These are phyloP conservation scores for Brassicogethes aeneus DNA, from an alignment of 2,888 invertebrate genomes.

Conservation along the genomic window DNA sequence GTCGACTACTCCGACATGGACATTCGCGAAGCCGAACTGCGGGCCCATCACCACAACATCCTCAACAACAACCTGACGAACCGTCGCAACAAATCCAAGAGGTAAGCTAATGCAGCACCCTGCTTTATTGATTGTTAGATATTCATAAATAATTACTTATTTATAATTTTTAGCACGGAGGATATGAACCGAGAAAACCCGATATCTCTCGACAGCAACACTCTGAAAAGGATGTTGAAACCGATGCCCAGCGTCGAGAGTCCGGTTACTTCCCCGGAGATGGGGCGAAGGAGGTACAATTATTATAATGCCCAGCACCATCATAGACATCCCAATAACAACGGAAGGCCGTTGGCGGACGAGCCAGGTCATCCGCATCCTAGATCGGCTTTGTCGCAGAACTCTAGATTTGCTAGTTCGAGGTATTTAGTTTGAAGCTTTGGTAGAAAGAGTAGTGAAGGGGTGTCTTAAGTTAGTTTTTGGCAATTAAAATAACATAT, in stretches of 20 bases:
- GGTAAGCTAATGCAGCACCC: too few relatives aligned
- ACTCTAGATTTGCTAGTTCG: conserved; percentile 55
- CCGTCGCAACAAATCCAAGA: conserved; percentile 70
- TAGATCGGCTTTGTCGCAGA: conserved; percentile 52
- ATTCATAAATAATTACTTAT: too few relatives aligned
- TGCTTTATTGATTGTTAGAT: too few relatives aligned
- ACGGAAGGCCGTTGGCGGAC: conserved; percentile 42
- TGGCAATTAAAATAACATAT: too few relatives aligned
- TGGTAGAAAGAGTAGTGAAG: too few relatives aligned
- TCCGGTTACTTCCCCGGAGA: conserved; percentile 85
- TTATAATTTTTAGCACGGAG: too few relatives aligned
- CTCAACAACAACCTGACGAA: conserved; percentile 61
- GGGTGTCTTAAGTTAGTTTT: too few relatives aligned
- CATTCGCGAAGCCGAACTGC: conserved; percentile 62
- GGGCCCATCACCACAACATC: conserved; percentile 55
- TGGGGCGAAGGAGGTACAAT: conserved; percentile 71
- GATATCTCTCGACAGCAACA: conserved; percentile 65
- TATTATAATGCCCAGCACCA: conserved; percentile 58
- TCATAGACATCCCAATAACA: conserved; percentile 51
- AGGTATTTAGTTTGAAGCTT: conserved; percentile 43
- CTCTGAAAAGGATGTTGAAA: conserved; percentile 87
- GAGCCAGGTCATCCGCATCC: conserved; percentile 44
- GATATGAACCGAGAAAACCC: conserved; percentile 55
- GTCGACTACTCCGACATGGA: conserved; percentile 60
- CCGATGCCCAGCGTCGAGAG: conserved; percentile 87